phyloP scores from a whole-genome alignment of 2,888 invertebrate species.

The Gymnoscelis rufifasciata region DNA sequence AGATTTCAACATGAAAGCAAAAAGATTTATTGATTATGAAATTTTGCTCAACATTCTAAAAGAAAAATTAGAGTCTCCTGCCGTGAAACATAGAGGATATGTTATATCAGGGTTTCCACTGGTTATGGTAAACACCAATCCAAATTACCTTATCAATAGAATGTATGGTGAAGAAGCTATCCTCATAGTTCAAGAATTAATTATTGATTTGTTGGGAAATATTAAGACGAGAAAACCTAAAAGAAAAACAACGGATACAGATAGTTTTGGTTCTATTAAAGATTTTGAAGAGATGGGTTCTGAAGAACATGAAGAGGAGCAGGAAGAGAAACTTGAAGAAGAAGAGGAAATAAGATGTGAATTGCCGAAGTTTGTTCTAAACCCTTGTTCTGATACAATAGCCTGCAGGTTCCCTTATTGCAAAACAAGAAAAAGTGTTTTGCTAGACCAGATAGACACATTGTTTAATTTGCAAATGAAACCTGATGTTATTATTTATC shows the following conservation, averaged over 20 bases:
- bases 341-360: constrained; percentile 42
- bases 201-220: constrained; percentile 48
- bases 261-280: constrained; percentile 24
- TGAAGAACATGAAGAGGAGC: constrained; percentile 29
- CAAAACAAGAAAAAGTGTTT: constrained; percentile 42
- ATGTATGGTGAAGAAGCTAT: constrained; percentile 56
- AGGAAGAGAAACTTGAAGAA: constrained; percentile 34
- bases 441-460: constrained; percentile 50
- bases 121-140: constrained; percentile 58
- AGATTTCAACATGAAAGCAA: constrained; percentile 76
- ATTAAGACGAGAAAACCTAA: constrained; percentile 52
- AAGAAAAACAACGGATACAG: constrained; percentile 25
- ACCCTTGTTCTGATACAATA: constrained; percentile 48
- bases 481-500: constrained; percentile 77
- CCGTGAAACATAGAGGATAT: constrained; percentile 80
- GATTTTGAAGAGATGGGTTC: constrained; percentile 23
- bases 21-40: constrained; percentile 71
- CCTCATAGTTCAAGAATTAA: constrained; percentile 38
- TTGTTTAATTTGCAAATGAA: constrained; percentile 52
- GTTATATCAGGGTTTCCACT: constrained; percentile 83
- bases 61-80: constrained; percentile 68
- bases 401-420: constrained; percentile 35
- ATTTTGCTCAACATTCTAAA: constrained; percentile 73
- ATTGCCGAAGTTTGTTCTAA: constrained; percentile 57
- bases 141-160: constrained; percentile 36